These are phyloP conservation scores for Sylvietta virens DNA, from an alignment of 2,113 vertebrate genomes.

Conservation along the genomic window DNA sequence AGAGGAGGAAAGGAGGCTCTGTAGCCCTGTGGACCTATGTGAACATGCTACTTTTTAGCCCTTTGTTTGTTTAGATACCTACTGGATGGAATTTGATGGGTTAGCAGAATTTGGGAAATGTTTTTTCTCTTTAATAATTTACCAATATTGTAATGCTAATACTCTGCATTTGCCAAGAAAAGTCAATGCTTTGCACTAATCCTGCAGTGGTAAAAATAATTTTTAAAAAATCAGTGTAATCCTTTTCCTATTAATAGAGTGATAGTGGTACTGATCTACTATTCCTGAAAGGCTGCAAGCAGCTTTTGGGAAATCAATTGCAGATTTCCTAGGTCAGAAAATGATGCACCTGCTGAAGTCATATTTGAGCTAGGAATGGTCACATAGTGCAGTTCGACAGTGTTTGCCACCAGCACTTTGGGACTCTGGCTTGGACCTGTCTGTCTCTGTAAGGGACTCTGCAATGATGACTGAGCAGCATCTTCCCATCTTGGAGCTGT, in stretches of 20 bases:
- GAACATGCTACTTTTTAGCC: background rate
- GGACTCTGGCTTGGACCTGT: background rate
- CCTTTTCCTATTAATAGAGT: background rate
- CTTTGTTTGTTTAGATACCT: background rate
- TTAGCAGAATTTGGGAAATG: background rate
- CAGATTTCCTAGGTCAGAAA: background rate
- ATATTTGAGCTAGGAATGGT: background rate
- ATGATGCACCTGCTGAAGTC: background rate
- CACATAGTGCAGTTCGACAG: background rate
- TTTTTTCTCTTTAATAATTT: background rate
- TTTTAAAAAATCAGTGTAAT: background rate
- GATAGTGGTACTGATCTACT: background rate
- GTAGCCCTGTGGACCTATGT: accelerated
- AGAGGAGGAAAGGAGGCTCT: background rate
- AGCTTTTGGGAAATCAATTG: background rate
- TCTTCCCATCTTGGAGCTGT: background rate
- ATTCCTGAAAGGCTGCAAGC: background rate
- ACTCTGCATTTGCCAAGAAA: background rate
- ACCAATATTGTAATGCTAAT: background rate
- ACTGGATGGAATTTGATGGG: background rate
- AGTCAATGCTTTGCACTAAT: background rate
- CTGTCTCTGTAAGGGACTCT: background rate
- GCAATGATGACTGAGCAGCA: background rate
- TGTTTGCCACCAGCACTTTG: background rate
- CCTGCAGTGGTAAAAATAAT: background rate